A percentile compares a stretch with the other conserved stretches of the same genome.
Conservation (phyloP, 2,888 invertebrate genomes). For the Meiosimyza platycephala region DNA sequence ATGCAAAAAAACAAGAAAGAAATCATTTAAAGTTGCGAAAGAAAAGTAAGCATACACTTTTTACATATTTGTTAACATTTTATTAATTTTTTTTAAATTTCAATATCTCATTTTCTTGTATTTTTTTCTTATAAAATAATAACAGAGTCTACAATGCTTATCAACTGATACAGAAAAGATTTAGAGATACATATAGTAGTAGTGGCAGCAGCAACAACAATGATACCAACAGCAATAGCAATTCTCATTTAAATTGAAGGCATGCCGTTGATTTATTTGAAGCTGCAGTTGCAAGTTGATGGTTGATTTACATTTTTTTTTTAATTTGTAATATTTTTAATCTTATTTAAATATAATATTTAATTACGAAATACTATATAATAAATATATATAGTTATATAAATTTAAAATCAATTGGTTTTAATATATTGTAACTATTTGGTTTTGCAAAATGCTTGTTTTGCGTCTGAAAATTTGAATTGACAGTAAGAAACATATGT, state of each 20-base stretch:
- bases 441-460: background rate
- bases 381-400: slow-evolving; percentile 22
- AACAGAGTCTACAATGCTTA: slow-evolving; percentile 76
- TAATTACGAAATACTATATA: slow-evolving; percentile 13
- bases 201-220: slow-evolving; percentile 4
- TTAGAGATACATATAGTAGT: slow-evolving; percentile 76
- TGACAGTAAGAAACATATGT: slow-evolving; percentile 13
- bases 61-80: slow-evolving; percentile 40
- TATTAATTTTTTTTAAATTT: slow-evolving; percentile 62
- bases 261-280: background rate
- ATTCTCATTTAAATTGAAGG: too few species aligned
- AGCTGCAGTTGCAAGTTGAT: slow-evolving; percentile 1
- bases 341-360: slow-evolving; percentile 20
- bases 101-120: slow-evolving; percentile 5
- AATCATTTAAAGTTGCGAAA: slow-evolving; percentile 67
- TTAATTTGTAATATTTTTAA: slow-evolving; percentile 19
- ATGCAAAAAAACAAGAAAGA: slow-evolving; percentile 64
- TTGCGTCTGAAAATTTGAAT: background rate
- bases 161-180: slow-evolving; percentile 77
- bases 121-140: slow-evolving; percentile 41
- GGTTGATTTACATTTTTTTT: slow-evolving; percentile 3
- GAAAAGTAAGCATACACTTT: slow-evolving; percentile 58
- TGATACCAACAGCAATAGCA: background rate
- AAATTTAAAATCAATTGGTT: slow-evolving; percentile 1
- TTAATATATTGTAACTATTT: background rate